Base-by-base conservation (phyloP, 2,888 invertebrate genomes). In the Nomada hirtipes region DNA sequence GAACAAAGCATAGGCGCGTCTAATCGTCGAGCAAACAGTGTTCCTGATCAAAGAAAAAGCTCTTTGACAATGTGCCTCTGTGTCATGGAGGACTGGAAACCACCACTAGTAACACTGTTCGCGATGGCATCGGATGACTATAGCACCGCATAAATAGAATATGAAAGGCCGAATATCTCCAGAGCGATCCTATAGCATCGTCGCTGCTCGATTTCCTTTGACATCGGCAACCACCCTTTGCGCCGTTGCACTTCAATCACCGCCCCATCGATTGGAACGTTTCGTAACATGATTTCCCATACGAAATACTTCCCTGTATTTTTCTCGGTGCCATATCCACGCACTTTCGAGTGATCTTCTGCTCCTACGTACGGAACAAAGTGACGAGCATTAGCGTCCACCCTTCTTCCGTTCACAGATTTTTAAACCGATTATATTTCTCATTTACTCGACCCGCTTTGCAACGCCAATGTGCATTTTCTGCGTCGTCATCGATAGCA, bases 141-240 rank as follows among this genome's bases (percentile, higher is more conserved):
- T 26, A 59, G 72, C 64, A 74, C 65, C 53, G 76, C 75, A 77
- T 86, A 86, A 86, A 86, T 86, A 86, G 86, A 86, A 83, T 86
- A 83, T 81, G 85, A 85, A 80, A 86, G 71, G 74, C 77, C 69
- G 81, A 75, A 72, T 85, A 78, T 78, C 79, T 76, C 76, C 50
- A 36, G 29, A 63, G 61, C 75, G 84, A 76, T 60, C 60, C 75
- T 74, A 64, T 74, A 76, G 71, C 80, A 65, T 61, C 78, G 76
- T 50, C 75, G 67, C 76, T 71, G 77, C 74, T 69, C 79, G 69
- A 79, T 85, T 87, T 87, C 90, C 90, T 91, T 91, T 91, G 91
- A 91, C 89, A 90, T 86, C 87, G 85, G 86, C 88, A 86, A 91
- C 90, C 91, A 90, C 76, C 88, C 87, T 87, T 83, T 83, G 86